Conservation (phyloP, 2,888 invertebrate species). For the Epirrhoe tristata region DNA sequence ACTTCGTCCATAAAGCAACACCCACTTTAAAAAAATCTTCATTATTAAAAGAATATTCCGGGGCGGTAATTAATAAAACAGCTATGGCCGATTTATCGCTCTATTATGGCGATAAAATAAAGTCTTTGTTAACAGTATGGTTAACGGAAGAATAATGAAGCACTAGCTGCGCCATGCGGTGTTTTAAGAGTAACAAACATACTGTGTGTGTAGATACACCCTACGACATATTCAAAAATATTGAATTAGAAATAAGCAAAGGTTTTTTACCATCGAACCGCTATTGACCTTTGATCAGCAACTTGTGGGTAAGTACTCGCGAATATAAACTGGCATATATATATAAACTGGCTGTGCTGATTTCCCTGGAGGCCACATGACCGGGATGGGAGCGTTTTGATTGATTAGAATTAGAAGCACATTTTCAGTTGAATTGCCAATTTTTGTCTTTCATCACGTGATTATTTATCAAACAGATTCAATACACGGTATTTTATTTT, state of each 20-base stretch:
- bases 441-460: background rate
- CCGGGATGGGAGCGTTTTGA: conserved; percentile 1
- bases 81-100: conserved; percentile 44
- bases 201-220: too few relatives aligned
- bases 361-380: conserved; percentile 1
- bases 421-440: background rate
- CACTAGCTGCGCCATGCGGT: background rate
- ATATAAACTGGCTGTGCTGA: conserved; percentile 4
- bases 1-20: conserved; percentile 7
- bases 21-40: conserved; percentile 53
- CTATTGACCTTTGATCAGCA: background rate
- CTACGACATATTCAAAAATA: too few relatives aligned
- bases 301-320: background rate
- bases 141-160: background rate
- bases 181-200: too few relatives aligned
- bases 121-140: conserved; percentile 19
- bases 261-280: too few relatives aligned
- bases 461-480: background rate
- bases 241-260: too few relatives aligned
- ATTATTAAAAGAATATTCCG: conserved; percentile 69
- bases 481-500: background rate
- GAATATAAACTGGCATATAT: background rate
- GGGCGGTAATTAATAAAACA: conserved; percentile 66
- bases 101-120: conserved; percentile 66
- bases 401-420: conserved; percentile 3